Conservation (phyloP, 2,797 vertebrate genomes). For the Notoglanidium macrostoma region DNA sequence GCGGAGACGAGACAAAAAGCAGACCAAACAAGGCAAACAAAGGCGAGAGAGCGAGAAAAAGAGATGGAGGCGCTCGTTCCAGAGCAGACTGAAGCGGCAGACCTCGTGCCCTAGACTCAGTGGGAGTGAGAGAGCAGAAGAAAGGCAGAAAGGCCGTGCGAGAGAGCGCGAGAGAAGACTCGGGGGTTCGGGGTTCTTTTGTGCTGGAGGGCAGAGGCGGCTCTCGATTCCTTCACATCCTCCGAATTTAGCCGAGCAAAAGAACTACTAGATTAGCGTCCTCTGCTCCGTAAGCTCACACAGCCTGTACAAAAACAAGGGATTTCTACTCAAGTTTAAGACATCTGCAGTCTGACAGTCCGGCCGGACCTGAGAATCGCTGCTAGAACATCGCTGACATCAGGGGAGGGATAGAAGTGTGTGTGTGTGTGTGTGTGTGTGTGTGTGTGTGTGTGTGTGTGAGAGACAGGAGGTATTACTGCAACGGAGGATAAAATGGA, state of each 20-base stretch:
- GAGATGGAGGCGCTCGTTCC: constrained; percentile 69
- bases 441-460: background rate
- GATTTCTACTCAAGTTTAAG: constrained; percentile 36
- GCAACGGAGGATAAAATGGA: background rate
- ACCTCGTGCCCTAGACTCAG: constrained; percentile 51
- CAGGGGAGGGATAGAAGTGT: constrained; percentile 49
- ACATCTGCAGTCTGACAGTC: constrained; percentile 28
- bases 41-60: constrained; percentile 24
- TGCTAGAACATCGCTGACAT: constrained; percentile 30
- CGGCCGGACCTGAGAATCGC: constrained; percentile 13
- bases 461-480: background rate
- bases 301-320: constrained; percentile 15
- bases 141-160: constrained; percentile 48
- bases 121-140: constrained; percentile 35
- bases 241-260: constrained; percentile 31
- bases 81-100: constrained; percentile 58
- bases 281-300: constrained; percentile 3
- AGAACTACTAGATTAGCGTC: constrained; percentile 7
- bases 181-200: constrained; percentile 40
- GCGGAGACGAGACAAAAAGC: constrained; percentile 44
- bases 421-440: background rate
- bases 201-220: constrained; percentile 46
- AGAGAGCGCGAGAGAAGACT: constrained; percentile 42
- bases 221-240: constrained; percentile 37
- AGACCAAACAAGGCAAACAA: constrained; percentile 33